Evolutionary conservation across 2,888 invertebrate species (phyloP), one percentile per base, ranked within the genome.

Genomic region (Serripes groenlandicus): DNA sequence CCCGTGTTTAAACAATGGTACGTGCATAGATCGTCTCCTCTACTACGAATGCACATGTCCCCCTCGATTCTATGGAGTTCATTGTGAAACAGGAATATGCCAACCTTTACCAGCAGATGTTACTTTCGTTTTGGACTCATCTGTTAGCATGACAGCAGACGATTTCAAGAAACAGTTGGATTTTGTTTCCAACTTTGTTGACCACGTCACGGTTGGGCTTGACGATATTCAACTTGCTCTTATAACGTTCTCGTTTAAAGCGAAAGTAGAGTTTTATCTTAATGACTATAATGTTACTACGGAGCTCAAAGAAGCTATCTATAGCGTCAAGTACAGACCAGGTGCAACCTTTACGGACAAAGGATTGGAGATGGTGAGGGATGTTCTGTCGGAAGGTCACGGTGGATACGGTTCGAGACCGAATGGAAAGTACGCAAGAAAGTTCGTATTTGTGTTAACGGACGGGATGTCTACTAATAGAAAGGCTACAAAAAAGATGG

Each of bases 51-150:
- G 79, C 56, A 26, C 35, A 23, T 79, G 79, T 32, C 54, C 64
- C 1, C 5, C 32, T 2, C 37, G 79, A 26, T 70, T 35, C 32
- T 70, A 69, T 34, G 79, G 79, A 1, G 32, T 34, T 15, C 34
- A 35, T 15, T 79, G 79, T 62, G 71, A 80, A 58, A 68, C 69
- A 30, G 62, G 62, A 26, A 77, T 76, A n/a, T 81, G 81, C 28
- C 76, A 76, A 23, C 75, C 81, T 3, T 62, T 62, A 15, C 81
- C 81, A 11, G 81, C 81, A 26, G 81, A 81, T 23, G 76, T 76
- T 21, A 69, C 75, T 5, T 75, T 81, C 62, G 69, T 81, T 1
- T 54, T 81, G 30, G 81, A 81, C 49, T 76, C 81, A 4, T 81
- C 81, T 4, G 11, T 77, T 5, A 81, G 81, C 37, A 72, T 73